Evolutionary conservation across 2,888 invertebrate species (phyloP), one percentile per base, ranked within the genome.

Genomic region (Selenia dentaria): DNA sequence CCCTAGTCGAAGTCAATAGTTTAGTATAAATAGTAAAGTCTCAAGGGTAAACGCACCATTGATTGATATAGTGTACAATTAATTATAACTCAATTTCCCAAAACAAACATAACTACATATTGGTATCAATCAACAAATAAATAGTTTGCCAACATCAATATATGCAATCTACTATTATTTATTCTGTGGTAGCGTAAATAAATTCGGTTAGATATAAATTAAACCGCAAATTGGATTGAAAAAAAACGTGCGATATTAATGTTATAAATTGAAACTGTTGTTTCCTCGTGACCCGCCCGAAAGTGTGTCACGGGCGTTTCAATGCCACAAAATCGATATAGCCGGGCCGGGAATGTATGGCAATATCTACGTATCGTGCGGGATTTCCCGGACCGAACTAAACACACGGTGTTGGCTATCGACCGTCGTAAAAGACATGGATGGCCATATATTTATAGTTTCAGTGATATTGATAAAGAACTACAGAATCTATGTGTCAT

Each of bases 251-350:
- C 14, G 14, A 14, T 26, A 31, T 22, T 6, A 28, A 25, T 6
- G 31, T 10, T 31, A 25, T 39, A 40, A 36, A 25, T 39, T 26
- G 32, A 24, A 39, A 36, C 33, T 35, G 35, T 26, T 35, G 32
- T 43, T 18, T 45, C 24, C 25, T 12, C 33, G 34, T 41, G 44
- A 38, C 37, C 38, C 28, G 29, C 0, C 28, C 25, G 31, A 38
- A 47, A 44, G 41, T 54, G 34, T 48, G 54, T 51, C 50, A 48
- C 39, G 54, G 50, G 39, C 48, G 37, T 38, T 44, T 10, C 25
- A 46, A 18, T 39, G 33, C 33, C 40, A 47, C 47, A 50, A 35
- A 50, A 47, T 51, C 48, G 36, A 48, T 50, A 45, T 16, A 25
- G 16, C 51, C 28, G 32, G 26, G 37, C 39, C 36, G 33, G 11